Evolutionary conservation across 2,113 vertebrate genomes (phyloP), one percentile per base, ranked within the genome.

Genomic region (Proteles cristata): DNA sequence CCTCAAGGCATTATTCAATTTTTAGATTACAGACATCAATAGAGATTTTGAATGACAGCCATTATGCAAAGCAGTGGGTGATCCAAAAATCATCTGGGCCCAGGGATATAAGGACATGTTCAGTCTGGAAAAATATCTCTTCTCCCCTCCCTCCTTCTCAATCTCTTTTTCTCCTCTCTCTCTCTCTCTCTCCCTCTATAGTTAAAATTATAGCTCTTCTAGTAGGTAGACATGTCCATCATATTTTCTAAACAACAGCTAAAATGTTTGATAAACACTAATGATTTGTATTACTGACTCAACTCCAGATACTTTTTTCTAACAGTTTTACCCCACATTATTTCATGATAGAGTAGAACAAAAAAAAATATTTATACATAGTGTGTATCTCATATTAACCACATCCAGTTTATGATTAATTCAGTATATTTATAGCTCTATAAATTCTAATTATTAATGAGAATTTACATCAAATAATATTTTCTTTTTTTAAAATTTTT

Each of bases 201-300:
- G 15, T 14, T 77, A 81, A 76, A 69, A 69, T 77, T 88, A 3
- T 71, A 69, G 77, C 53, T 87, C 12, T 39, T 90, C 7, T 73
- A 69, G 19, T 73, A 69, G 19, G 23, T 43, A 92, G 33, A 86
- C 5, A n/a, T 87, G 65, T 90, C 55, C 3, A 84, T 68, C 3
- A 19, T 92, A 61, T 73, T 83, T 93, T 82, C 25, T 15, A 86
- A 96, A 9, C 39, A 7, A 19, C 53, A 48, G 33, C 21, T 92
- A 90, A 88, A 83, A 76, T 19, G 6, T 71, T 76, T 90, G 19
- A 71, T 65, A 92, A 86, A 96, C 58, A 53, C 4, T 81, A 33
- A 8, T 76, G 35, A 63, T 73, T 80, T 14, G 81, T 90, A 65
- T 94, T 92, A 43, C 80, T 79, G 0, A 68, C 66, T 58, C 1